Conservation (phyloP, 1,140 invertebrate genomes). For the Zaprionus tsacasi region DNA sequence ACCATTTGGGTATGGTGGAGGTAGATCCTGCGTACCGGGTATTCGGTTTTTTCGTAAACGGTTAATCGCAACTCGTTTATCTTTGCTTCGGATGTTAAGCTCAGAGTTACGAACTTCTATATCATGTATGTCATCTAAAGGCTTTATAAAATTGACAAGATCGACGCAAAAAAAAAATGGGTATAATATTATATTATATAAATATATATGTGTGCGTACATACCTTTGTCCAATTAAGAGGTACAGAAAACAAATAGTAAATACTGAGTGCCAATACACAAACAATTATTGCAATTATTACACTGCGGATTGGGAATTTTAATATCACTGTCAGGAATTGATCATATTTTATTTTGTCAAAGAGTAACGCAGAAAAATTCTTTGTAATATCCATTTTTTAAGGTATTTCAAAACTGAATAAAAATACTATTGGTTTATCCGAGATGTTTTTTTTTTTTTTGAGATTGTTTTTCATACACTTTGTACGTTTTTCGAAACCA, state of each 20-base stretch:
- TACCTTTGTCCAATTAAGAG: constrained; percentile 66
- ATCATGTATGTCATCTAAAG: constrained; percentile 33
- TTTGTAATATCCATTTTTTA: constrained; percentile 9
- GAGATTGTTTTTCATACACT: constrained; percentile 6
- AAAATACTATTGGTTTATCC: not conserved
- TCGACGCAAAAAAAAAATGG: not conserved
- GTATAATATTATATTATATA: not conserved
- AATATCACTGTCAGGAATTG: not conserved
- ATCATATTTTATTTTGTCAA: constrained; percentile 1
- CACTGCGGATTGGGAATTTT: not conserved
- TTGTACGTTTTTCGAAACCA: constrained; percentile 8
- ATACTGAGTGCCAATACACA: constrained; percentile 15
- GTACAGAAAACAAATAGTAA: constrained; percentile 65
- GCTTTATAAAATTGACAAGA: not conserved
- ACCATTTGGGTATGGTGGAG: constrained; percentile 95
- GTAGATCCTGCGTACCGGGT: constrained; percentile 86
- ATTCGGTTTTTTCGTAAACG: constrained; percentile 53
- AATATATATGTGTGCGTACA: constrained; percentile 4
- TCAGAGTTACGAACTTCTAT: constrained; percentile 4
- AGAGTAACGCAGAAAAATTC: not conserved
- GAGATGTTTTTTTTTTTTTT: constrained; percentile 7
- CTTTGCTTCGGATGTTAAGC: constrained; percentile 8
- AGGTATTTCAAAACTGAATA: too few relatives aligned
- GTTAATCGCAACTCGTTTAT: constrained; percentile 58
- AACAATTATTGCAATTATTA: not conserved